phyloP scores from a whole-genome alignment of 2,113 vertebrate genomes.

The Natator depressus region DNA sequence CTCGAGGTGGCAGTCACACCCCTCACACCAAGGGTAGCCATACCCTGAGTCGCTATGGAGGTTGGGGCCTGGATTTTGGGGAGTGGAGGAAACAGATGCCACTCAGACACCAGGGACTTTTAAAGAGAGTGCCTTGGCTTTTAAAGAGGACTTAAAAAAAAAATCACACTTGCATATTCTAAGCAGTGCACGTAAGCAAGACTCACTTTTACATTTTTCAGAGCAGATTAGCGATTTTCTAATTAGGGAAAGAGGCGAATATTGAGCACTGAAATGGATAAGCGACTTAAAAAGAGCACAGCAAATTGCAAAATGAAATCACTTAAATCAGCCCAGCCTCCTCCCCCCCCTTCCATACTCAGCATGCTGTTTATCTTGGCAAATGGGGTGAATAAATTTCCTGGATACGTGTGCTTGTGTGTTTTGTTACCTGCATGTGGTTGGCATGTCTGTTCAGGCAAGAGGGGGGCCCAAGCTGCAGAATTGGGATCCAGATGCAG shows the following conservation, averaged over 20 bases:
- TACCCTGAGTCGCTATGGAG: background rate
- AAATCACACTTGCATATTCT: slow-evolving; percentile 48
- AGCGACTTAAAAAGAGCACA: slow-evolving; percentile 72
- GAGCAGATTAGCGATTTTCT: slow-evolving; percentile 77
- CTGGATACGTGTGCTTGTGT: slow-evolving; percentile 14
- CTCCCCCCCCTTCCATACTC: slow-evolving; percentile 58
- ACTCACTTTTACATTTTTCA: slow-evolving; percentile 72
- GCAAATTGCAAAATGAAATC: slow-evolving; percentile 71
- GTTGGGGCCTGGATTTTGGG: background rate
- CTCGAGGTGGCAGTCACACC: too few relatives aligned
- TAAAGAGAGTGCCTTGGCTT: background rate
- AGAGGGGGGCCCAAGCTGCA: background rate
- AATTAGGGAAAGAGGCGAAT: slow-evolving; percentile 72
- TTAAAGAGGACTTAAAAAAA: slow-evolving; percentile 48
- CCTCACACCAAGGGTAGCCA: background rate
- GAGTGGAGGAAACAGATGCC: slow-evolving; percentile 27
- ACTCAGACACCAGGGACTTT: slow-evolving; percentile 50
- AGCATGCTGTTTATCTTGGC: slow-evolving; percentile 67
- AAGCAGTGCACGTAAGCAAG: slow-evolving; percentile 65
- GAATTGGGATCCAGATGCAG: background rate
- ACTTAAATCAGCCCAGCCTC: slow-evolving; percentile 67
- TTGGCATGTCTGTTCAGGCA: background rate
- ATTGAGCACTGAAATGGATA: slow-evolving; percentile 76
- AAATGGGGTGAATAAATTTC: slow-evolving; percentile 65
- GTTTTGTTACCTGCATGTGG: slow-evolving; percentile 36